Evolutionary conservation across 2,888 invertebrate species (phyloP), one percentile per base, ranked within the genome.

Genomic region (Scaptomyza parva): DNA sequence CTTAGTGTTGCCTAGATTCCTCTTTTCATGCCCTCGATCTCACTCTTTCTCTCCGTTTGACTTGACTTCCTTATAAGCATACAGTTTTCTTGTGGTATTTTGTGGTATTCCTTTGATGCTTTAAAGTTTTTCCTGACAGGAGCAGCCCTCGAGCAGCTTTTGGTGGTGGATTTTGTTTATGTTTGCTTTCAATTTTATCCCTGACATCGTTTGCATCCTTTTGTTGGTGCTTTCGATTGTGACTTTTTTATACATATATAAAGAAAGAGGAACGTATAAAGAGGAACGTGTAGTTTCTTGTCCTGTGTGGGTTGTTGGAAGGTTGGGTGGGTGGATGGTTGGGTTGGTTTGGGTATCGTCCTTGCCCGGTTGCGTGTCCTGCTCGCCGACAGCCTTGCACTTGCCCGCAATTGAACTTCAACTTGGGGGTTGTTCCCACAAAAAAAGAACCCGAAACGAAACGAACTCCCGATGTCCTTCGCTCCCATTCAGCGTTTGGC

Each of bases 151-250:
- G 12, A 30, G 41, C 18, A 30, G 41, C 18, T 3, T 43, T 40
- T 48, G 65, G 45, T 60, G 72, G 74, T 73, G 65, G 74, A 11
- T 20, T 45, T 64, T 67, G 66, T 73, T 70, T 80, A 62, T 81
- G 65, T 75, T 77, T 69, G 84, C 86, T 79, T 81, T 84, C 75
- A 71, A 81, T 84, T 84, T 79, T 78, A 68, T 83, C 81, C 77
- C 76, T 68, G 76, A 66, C 70, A 77, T 77, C 71, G 59, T 75
- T 77, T 48, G 75, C 75, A 70, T 68, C 63, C 74, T 70, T 64
- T 68, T 66, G 70, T 84, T 76, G 69, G 64, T 51, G 62, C 75
- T 74, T 77, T 77, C 69, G 62, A 74, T 70, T 57, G 47, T 41
- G 44, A 43, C 39, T 41, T 44, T 64, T 62, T 45, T 30, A 22